Evolutionary conservation across 2,888 invertebrate species (phyloP).

Genomic region (Sturmia bella): DNA sequence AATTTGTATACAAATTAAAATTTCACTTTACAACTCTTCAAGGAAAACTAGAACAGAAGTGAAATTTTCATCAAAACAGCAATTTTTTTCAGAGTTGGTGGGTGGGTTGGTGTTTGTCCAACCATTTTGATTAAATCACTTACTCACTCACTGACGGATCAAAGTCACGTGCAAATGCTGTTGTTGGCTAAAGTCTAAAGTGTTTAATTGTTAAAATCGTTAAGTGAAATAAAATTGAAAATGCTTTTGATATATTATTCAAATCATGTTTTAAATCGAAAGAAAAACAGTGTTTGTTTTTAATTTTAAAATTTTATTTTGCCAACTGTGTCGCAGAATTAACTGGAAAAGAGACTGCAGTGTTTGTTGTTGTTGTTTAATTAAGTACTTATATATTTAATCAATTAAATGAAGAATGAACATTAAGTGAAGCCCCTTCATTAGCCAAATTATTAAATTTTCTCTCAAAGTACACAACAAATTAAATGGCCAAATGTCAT

Average conservation of each 20-base stretch:
- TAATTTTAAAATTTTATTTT: conserved; percentile 1
- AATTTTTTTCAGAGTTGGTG: not conserved
- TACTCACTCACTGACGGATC: not conserved
- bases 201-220: conserved; percentile 29
- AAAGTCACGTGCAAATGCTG: conserved; percentile 52
- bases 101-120: not conserved
- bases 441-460: too few species aligned
- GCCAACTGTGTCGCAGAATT: not conserved
- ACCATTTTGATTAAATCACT: not conserved
- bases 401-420: too few species aligned
- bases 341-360: too few species aligned
- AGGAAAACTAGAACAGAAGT: conserved; percentile 80
- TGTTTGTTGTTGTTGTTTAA: too few species aligned
- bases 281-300: not conserved
- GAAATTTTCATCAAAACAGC: conserved; percentile 74
- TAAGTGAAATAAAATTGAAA: conserved; percentile 4
- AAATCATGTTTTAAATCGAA: conserved; percentile 32
- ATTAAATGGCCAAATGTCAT: too few species aligned
- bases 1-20: conserved; percentile 47
- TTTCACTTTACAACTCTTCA: conserved; percentile 71
- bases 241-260: conserved; percentile 29
- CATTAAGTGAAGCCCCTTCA: too few species aligned
- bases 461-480: too few species aligned
- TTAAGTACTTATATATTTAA: too few species aligned
- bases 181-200: conserved; percentile 5